Conservation (phyloP, 2,797 vertebrate species). For the Morus bassanus region DNA sequence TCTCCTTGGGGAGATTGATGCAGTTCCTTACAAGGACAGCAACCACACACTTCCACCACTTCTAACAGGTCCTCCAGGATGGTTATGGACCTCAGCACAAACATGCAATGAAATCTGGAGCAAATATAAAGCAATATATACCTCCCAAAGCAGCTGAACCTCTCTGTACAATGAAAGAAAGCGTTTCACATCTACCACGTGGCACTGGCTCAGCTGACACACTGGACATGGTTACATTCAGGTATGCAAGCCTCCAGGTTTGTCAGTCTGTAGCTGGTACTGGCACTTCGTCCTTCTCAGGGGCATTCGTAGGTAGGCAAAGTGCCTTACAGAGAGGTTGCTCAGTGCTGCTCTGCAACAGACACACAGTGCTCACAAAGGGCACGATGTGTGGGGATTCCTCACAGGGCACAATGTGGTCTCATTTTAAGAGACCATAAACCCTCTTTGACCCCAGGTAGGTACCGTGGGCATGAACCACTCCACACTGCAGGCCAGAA, state of each 20-base stretch:
- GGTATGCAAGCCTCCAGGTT: neutral
- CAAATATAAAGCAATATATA: neutral
- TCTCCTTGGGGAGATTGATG: neutral
- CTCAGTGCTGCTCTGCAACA: neutral
- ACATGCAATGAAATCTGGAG: neutral
- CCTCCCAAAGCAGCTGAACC: neutral
- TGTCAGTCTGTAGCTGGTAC: neutral
- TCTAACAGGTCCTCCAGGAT: neutral
- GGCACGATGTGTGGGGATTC: accelerated
- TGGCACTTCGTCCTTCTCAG: neutral
- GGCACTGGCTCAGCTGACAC: neutral
- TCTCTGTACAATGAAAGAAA: neutral
- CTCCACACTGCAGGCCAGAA: neutral
- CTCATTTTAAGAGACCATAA: neutral
- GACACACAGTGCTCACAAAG: neutral
- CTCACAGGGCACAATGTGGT: neutral
- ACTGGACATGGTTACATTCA: accelerated
- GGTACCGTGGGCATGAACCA: neutral
- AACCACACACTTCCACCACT: neutral
- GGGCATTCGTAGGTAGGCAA: accelerated
- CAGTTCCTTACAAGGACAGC: neutral
- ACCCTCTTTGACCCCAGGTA: neutral
- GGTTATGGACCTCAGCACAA: neutral
- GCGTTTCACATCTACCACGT: neutral
- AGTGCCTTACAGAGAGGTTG: neutral